Percentiles rank a stretch among this genome's conserved stretches.
These are phyloP conservation scores for Orchestia grillus DNA, from an alignment of 1,140 invertebrate genomes.

Conservation along the genomic window DNA sequence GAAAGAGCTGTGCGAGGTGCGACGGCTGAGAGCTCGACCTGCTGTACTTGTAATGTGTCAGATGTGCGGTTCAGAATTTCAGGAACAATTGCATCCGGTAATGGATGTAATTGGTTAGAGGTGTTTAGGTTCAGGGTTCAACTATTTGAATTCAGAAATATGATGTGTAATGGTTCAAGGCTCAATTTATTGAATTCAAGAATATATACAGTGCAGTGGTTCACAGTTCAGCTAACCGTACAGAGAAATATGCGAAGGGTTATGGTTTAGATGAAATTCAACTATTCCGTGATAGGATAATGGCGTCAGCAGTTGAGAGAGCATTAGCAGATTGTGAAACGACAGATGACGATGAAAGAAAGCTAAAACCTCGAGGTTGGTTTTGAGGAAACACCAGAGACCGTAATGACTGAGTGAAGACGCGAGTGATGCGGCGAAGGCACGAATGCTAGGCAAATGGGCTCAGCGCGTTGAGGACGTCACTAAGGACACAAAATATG, in stretches of 20 bases:
- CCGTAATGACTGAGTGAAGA: not conserved
- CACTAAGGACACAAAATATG: not conserved
- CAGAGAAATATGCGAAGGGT: not conserved
- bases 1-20: too few species aligned
- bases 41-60: too few species aligned
- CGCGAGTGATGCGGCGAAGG: not conserved
- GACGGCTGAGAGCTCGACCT: too few species aligned
- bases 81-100: too few species aligned
- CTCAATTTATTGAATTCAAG: too few species aligned
- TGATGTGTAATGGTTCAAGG: too few species aligned
- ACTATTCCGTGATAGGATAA: not conserved
- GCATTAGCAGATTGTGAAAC: not conserved
- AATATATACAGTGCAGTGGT: too few species aligned
- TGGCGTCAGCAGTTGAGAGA: not conserved
- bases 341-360: not conserved
- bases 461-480: not conserved
- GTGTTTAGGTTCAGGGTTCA: too few species aligned
- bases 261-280: not conserved
- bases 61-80: too few species aligned
- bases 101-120: too few species aligned
- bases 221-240: not conserved
- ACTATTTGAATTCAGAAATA: too few species aligned
- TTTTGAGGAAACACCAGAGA: not conserved
- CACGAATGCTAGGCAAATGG: not conserved
- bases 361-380: not conserved